Conservation (phyloP, 2,797 vertebrate genomes). For the Mareca strepera region DNA sequence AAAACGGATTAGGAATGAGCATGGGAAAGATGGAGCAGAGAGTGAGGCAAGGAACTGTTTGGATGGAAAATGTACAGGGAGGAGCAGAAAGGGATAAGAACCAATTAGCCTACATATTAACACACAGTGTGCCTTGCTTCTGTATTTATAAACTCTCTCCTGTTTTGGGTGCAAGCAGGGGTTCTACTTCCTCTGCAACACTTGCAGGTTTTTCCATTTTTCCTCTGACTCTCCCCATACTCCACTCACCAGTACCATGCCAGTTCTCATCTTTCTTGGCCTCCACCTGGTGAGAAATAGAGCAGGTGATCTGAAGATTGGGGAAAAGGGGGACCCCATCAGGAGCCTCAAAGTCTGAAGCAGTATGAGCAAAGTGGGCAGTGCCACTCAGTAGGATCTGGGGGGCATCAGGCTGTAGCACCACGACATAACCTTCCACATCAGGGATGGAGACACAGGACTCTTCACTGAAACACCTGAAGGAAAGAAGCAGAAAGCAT, state of each 20-base stretch:
- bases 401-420: constrained; percentile 95
- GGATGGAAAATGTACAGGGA: constrained; percentile 14
- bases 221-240: background rate
- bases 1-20: constrained; percentile 44
- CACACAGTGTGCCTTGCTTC: constrained; percentile 18
- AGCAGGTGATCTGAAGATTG: constrained; percentile 92
- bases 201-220: background rate
- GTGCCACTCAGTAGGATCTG: constrained; percentile 95
- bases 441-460: constrained; percentile 94
- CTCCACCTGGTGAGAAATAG: constrained; percentile 89
- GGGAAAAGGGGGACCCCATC: constrained; percentile 92
- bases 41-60: constrained; percentile 1
- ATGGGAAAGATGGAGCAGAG: constrained; percentile 15
- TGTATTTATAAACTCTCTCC: background rate
- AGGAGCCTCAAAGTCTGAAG: constrained; percentile 87
- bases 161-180: background rate
- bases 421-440: constrained; percentile 95
- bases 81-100: constrained; percentile 49
- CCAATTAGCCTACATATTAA: constrained; percentile 50
- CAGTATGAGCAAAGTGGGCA: constrained; percentile 91
- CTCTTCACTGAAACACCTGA: constrained; percentile 96
- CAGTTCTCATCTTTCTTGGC: constrained; percentile 89
- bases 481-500: background rate
- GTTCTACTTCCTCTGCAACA: background rate
- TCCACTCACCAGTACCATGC: constrained; percentile 83